A percentile compares a stretch with the other conserved stretches of the same genome.
Conservation (phyloP, 2,113 vertebrate species). For the Motacilla alba region DNA sequence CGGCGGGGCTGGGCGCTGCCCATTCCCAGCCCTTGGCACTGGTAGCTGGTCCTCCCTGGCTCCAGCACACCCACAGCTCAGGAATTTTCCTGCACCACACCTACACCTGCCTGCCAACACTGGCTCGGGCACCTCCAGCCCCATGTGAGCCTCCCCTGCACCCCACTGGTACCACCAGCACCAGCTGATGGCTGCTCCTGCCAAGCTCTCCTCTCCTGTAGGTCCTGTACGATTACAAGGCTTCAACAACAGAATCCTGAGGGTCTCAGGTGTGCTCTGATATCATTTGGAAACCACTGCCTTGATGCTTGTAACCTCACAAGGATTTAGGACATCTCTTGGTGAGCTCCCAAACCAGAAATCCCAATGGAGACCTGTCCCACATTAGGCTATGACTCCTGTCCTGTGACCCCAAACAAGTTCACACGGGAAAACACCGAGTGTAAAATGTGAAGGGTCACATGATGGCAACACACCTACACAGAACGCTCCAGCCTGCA, state of each 20-base stretch:
- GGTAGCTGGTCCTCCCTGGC: rapidly evolving
- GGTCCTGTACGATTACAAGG: neutral
- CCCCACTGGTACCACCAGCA: rapidly evolving
- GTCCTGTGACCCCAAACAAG: neutral
- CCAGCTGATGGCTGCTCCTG: neutral
- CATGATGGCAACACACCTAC: neutral
- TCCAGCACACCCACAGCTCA: neutral
- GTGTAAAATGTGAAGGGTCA: neutral
- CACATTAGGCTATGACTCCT: rapidly evolving
- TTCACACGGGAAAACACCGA: neutral
- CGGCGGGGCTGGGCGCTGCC: neutral
- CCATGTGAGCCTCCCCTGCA: rapidly evolving
- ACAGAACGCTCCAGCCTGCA: neutral
- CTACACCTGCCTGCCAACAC: neutral
- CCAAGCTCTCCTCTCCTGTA: neutral
- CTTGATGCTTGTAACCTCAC: rapidly evolving
- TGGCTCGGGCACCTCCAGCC: neutral
- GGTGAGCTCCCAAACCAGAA: neutral
- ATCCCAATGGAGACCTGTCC: neutral
- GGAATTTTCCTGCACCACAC: neutral
- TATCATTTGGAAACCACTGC: neutral
- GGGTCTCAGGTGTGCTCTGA: neutral
- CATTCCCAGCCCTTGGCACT: neutral
- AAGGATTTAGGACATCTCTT: neutral
- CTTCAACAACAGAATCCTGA: neutral